Base-by-base conservation (phyloP, 2,797 vertebrate species). In the Semotilus atromaculatus region DNA sequence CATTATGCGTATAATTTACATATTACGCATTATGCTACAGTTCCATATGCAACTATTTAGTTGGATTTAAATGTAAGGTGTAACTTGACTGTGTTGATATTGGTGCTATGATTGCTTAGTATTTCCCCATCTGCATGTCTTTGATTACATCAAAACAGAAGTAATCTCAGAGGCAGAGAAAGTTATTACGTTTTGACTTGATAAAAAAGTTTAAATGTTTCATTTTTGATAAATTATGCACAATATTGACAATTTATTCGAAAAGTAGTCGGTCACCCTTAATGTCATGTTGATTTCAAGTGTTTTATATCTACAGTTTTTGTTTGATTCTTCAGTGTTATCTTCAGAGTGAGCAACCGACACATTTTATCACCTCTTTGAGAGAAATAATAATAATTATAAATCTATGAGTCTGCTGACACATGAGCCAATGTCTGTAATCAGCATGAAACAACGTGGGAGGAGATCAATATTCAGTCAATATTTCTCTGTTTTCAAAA, bases 351-450 rank as follows among this genome's bases (percentile, higher is more conserved):
- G 58, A 29, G 58, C 21, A 40, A 78, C 26, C 1, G 1, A 18
- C 9, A 43, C n/a, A 29, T 60, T 78, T 60, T 7, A 64, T 64
- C 1, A 80, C 10, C 62, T 51, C 7, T 51, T 53, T 68, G 23
- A 72, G 38, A 64, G 31, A 64, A 77, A 68, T 72, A 85, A 87
- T 60, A 72, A 71, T 78, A 84, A 66, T 58, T 60, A 82, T 55
- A 43, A 79, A 64, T 66, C 9, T 48, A 31, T 80, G 21, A 48
- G 45, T 66, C 70, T 55, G 51, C 80, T 68, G 73, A 68, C 38
- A 68, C 36, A 10, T 48, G 31, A 36, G 55, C 26, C 18, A 71
- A 72, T 36, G 19, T 18, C 48, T 58, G 55, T 66, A 19, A 19
- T 38, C 55, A 51, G 23, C 34, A 81, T 82, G n/a, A 73, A 48